Evolutionary conservation across 2,888 invertebrate species (phyloP), one percentile per base, ranked within the genome.

Genomic region (Gastracanthus pulcherrimus): DNA sequence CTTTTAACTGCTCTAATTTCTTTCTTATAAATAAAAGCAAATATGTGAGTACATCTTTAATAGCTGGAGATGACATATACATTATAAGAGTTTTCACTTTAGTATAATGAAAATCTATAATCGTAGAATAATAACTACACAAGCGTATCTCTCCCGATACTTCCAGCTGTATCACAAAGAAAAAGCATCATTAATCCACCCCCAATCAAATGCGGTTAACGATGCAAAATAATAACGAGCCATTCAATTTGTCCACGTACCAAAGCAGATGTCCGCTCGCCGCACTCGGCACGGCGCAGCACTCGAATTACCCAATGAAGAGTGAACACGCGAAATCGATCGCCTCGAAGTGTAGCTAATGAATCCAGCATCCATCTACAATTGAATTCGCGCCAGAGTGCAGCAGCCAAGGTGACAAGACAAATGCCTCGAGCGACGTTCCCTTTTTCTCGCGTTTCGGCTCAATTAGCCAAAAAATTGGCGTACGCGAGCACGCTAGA

Each of bases 381-480:
- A 41, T 66, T 71, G 62, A 66, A 55, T 64, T 36, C 36, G 9
- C 19, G n/a, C 31, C 26, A 26, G n/a, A 26, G 41, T 11, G 11
- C 7, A 19, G 5, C n/a, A n/a, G n/a, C n/a, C n/a, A 58, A 76
- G 69, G 72, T 69, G 76, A 82, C 80, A 80, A 80, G 80, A 80
- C 41, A 80, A 79, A 82, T 80, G 72, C 48, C 16, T 26, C n/a
- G 29, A 60, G 13, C 64, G 11, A 7, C 45, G n/a, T 55, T 19
- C 48, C 16, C 31, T 48, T 19, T 16, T 69, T 29, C 26, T 45
- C 48, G 60, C 41, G 48, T 31, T 29, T 31, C 26, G 71, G 62
- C 48, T 81, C 76, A 83, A 81, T 83, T 81, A 78, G 60, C 70
- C 80, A 78, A 81, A 77, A 82, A 77, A 78, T 80, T 71, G 70